These are phyloP conservation scores for Drosophila aff. DNA, from an alignment of 1,140 invertebrate genomes.

Conservation along the genomic window DNA sequence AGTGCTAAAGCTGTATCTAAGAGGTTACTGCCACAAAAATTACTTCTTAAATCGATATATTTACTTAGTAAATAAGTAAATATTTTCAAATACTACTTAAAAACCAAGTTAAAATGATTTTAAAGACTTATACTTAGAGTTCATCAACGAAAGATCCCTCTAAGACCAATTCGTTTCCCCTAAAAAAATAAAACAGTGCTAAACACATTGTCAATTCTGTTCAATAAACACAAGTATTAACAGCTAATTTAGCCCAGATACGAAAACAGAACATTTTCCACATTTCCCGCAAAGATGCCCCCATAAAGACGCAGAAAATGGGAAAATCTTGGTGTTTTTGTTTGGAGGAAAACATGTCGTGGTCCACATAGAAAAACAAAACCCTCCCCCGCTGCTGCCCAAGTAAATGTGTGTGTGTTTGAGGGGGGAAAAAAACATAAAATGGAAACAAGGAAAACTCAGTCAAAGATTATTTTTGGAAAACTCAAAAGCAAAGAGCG, in stretches of 20 bases:
- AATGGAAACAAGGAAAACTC: slow-evolving; percentile 45
- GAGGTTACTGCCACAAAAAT: rapidly evolving
- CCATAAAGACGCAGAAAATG: slow-evolving; percentile 39
- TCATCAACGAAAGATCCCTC: background rate
- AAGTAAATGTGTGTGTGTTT: slow-evolving; percentile 29
- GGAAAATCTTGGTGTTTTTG: slow-evolving; percentile 52
- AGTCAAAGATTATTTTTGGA: slow-evolving; percentile 56
- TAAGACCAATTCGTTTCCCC: background rate
- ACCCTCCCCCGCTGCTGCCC: slow-evolving; percentile 18
- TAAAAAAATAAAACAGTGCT: background rate
- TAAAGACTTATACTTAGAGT: background rate
- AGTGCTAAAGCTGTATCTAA: background rate
- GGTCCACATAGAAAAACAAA: slow-evolving; percentile 49
- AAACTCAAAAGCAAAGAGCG: background rate
- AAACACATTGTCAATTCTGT: slow-evolving; percentile 22
- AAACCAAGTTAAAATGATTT: background rate
- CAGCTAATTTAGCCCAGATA: slow-evolving; percentile 29
- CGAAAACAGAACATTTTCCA: slow-evolving; percentile 15
- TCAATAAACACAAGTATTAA: slow-evolving; percentile 42
- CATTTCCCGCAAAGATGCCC: slow-evolving; percentile 33
- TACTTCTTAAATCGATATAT: background rate
- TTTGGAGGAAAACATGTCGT: slow-evolving; percentile 58
- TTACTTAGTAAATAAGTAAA: background rate
- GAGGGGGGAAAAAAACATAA: slow-evolving; percentile 8
- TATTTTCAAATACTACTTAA: background rate